These are phyloP conservation scores for Macrocentrus cingulum DNA, from an alignment of 1,140 invertebrate species.

Conservation along the genomic window DNA sequence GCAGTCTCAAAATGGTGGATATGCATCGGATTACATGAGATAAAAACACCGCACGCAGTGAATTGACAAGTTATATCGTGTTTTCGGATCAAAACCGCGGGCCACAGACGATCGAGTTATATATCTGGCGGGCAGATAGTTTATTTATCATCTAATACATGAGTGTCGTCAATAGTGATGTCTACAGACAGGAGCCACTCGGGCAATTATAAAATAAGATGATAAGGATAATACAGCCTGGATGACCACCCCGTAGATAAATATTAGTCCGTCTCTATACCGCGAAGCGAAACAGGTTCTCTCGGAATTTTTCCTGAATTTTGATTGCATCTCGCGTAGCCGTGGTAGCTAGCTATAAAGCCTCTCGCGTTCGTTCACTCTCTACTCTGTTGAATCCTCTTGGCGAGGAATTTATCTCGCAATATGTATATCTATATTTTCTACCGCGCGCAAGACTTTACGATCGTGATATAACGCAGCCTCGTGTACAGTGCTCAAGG, in stretches of 20 bases:
- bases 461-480: too few species aligned
- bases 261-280: slow-evolving; percentile 5
- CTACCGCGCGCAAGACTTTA: too few species aligned
- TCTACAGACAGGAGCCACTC: too few species aligned
- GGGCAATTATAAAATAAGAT: slow-evolving; percentile 37
- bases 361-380: not conserved
- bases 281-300: slow-evolving; percentile 9
- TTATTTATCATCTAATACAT: too few species aligned
- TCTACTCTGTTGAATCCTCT: not conserved
- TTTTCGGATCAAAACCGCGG: too few species aligned
- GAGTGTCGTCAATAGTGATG: too few species aligned
- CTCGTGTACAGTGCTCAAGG: too few species aligned
- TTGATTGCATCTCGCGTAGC: slow-evolving; percentile 36
- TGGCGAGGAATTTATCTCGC: not conserved
- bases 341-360: not conserved
- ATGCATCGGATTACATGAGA: not conserved
- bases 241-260: slow-evolving; percentile 33
- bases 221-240: slow-evolving; percentile 25
- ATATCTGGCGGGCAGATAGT: not conserved
- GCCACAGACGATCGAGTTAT: not conserved
- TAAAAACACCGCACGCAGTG: too few species aligned
- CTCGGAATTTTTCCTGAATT: slow-evolving; percentile 37
- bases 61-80: too few species aligned
- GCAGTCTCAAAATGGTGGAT: slow-evolving; percentile 49
- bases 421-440: too few species aligned